Evolutionary conservation across 1,140 invertebrate genomes (phyloP), one percentile per base, ranked within the genome.

Genomic region (Polypedilum vanderplanki): DNA sequence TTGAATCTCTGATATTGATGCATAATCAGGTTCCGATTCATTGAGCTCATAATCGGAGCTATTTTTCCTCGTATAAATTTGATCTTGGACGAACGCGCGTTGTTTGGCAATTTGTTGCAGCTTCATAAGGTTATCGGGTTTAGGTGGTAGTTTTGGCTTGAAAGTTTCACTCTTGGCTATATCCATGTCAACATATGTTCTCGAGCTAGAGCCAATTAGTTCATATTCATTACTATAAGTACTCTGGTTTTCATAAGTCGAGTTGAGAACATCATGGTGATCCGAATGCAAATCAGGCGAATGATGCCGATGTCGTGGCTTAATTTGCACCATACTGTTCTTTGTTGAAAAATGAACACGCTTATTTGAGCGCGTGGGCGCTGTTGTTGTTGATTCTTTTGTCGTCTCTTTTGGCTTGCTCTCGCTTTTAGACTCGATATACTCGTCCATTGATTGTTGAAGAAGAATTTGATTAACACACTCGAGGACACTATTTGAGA

Each of bases 401-500:
- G 78, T 74, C 8, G 79, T 79, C 20, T 79, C 80, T 73, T 40
- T 73, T 24, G 75, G 24, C 15, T 75, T 74, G 18, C 74, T 70
- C 8, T 73, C 74, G 41, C 46, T 74, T 74, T 75, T 40, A 41
- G 74, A 40, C 9, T 73, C 40, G 7, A 33, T 73, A 40, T 17
- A 40, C 8, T 73, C 81, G 70, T 82, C 81, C 80, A 82, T 81
- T 5, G 80, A 81, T 74, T 82, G 81, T 75, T 82, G 81, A 7
- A 82, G 74, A 20, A 82, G 65, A 40, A 82, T 82, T 78, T 88
- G 87, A 81, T 90, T 90, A 74, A 90, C 89, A 78, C 89, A 90
- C 78, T 90, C 88, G 9, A 90, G 80, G 1, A 90, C 89, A 70
- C 0, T 89, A 89, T 81, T 90, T 90, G 73, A 90, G 87, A 75